Evolutionary conservation across 2,888 invertebrate genomes (phyloP), one percentile per base, ranked within the genome.

Genomic region (Leucania comma): DNA sequence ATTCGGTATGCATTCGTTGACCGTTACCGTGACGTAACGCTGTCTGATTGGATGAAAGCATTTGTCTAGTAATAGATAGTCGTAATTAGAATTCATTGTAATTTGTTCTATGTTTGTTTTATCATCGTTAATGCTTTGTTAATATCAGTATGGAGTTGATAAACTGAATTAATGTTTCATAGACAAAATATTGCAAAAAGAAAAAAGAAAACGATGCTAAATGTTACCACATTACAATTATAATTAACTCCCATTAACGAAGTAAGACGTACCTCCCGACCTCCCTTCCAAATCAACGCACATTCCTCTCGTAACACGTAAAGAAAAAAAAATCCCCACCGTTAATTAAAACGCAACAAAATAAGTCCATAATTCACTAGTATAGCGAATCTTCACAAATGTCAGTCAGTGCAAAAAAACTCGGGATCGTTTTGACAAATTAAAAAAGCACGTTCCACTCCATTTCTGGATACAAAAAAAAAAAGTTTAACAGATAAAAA

Each of bases 391-490:
- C 78, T 76, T 72, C 81, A 78, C 81, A 68, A 75, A 75, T 72
- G 68, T 81, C 81, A 81, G 75, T 78, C 64, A 48, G 32, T 48
- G 70, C 66, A 80, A 82, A 78, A 79, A 83, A 81, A 76, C 65
- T 57, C 64, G 62, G 59, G 64, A 32, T 72, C 82, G 64, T 83
- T 81, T 83, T 81, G 80, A 84, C 85, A 88, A 89, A 90, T 90
- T 89, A 88, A 89, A 77, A 86, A 87, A 88, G 84, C 85, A 83
- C 88, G 89, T 90, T 88, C 89, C 90, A 89, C 87, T 89, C 87
- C 89, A 90, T 91, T 87, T 88, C 86, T 85, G 85, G 87, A 87
- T 89, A 86, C 84, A 72, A 86, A 90, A 91, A 91, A 87, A 90
- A 89, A 88, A 81, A 74, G 77, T 86, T 89, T 81, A 75, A 74